phyloP scores from a whole-genome alignment of 23 tunicate genomes.

The Ascidia mentula region DNA sequence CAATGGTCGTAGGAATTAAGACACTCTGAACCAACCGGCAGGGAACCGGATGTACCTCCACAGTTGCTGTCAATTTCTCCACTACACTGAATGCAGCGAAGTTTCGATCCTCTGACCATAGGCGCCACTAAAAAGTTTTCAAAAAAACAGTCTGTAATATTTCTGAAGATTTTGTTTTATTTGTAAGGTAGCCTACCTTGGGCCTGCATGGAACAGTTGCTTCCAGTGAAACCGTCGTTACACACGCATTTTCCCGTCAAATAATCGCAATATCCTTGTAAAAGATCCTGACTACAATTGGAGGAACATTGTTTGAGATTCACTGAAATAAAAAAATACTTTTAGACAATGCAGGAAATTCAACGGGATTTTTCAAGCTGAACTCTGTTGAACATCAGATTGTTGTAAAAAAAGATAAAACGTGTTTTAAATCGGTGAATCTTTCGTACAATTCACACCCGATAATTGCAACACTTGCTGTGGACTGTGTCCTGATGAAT shows the following conservation, averaged over 20 bases:
- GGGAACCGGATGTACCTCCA: neutral
- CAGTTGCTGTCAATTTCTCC: neutral
- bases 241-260: constrained; percentile 35
- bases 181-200: neutral
- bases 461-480: too few relatives aligned
- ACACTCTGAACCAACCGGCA: neutral
- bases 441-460: too few relatives aligned
- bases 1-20: neutral
- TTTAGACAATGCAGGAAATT: too few relatives aligned
- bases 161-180: neutral
- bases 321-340: neutral
- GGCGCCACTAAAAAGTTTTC: too few relatives aligned
- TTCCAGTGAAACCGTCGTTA: constrained; percentile 17
- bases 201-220: constrained; percentile 15
- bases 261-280: constrained; percentile 34
- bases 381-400: too few relatives aligned
- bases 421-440: too few relatives aligned
- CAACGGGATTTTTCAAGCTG: too few relatives aligned
- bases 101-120: too few relatives aligned
- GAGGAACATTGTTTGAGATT: neutral
- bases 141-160: too few relatives aligned
- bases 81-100: neutral
- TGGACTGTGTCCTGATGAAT: too few relatives aligned
- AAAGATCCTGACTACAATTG: neutral
- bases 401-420: too few relatives aligned